Conservation (phyloP, 2,888 invertebrate species). For the Dorcus hopei region DNA sequence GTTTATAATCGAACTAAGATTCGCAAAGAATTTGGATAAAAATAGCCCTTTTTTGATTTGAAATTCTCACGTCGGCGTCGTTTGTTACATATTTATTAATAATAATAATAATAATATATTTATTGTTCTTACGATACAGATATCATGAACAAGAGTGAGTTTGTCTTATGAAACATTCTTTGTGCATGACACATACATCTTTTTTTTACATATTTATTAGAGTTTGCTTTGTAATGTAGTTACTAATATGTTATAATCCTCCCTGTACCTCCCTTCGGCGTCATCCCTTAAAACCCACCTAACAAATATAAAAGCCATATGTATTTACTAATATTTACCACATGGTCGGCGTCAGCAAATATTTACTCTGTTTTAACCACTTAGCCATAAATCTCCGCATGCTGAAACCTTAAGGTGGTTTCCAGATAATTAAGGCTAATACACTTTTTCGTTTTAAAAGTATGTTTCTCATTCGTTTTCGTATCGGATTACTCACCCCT, state of each 20-base stretch:
- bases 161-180: no score
- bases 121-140: no score
- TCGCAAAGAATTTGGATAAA: no score
- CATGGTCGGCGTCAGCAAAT: conserved; percentile 38
- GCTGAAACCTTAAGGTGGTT: conserved; percentile 25
- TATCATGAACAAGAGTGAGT: no score
- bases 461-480: conserved; percentile 31
- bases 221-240: conserved; percentile 21
- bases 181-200: no score
- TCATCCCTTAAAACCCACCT: conserved; percentile 27
- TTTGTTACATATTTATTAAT: not conserved
- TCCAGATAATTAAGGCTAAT: conserved; percentile 28
- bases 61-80: no score
- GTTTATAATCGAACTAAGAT: no score
- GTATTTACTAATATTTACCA: conserved; percentile 43
- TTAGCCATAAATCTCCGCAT: conserved; percentile 5
- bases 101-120: no score
- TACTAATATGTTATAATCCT: conserved; percentile 19
- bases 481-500: conserved; percentile 29
- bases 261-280: conserved; percentile 23
- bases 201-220: no score
- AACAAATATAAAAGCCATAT: conserved; percentile 41
- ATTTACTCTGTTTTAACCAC: conserved; percentile 31
- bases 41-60: no score
- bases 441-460: conserved; percentile 28